A percentile compares a stretch with the other conserved stretches of the same genome.
Evolutionary conservation across 2,797 vertebrate genomes (phyloP).

Genomic region (Momotus momota): DNA sequence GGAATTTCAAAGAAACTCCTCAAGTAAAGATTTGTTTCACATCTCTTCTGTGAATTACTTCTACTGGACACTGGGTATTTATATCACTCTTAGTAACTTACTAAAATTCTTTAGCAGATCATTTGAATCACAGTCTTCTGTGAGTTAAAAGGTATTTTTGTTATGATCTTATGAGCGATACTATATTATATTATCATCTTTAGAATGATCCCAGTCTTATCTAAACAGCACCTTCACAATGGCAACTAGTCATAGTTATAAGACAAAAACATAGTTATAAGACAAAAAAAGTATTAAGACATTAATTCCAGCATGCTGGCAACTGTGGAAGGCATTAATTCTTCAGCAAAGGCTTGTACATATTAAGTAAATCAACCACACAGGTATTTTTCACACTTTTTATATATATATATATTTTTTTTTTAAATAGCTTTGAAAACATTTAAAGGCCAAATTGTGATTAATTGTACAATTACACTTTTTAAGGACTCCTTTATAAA

Average conservation of each 20-base stretch:
- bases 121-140: neutral
- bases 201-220: neutral
- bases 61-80: neutral
- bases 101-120: neutral
- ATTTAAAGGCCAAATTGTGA: neutral
- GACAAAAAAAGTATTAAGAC: neutral
- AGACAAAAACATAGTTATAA: neutral
- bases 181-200: neutral
- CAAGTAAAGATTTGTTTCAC: neutral
- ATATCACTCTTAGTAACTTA: neutral
- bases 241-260: neutral
- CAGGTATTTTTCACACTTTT: neutral
- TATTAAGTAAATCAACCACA: neutral
- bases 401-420: too few species aligned
- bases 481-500: neutral
- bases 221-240: neutral
- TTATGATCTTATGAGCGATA: neutral
- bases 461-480: neutral
- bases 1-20: neutral
- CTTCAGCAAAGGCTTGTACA: neutral
- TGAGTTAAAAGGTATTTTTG: neutral
- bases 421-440: neutral
- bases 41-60: neutral
- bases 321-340: neutral
- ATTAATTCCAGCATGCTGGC: neutral